Base-by-base conservation (phyloP, 1,140 invertebrate genomes). In the Melanaphis sacchari region DNA sequence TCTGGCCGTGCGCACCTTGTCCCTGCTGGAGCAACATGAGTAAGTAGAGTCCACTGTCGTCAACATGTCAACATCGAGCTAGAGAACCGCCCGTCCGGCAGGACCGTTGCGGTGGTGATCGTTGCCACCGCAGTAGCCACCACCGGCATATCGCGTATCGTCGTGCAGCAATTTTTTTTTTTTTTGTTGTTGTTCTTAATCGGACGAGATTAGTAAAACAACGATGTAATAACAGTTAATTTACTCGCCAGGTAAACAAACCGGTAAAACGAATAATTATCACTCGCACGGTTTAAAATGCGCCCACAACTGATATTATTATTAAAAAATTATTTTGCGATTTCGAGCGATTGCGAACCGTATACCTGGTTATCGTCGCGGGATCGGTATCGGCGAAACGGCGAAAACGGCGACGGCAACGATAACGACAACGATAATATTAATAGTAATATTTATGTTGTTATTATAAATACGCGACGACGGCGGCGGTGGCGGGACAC, bases 21-120 rank as follows among this genome's bases (percentile, higher is more conserved):
- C 91, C 91, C 81, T 93, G 91, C 46, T 93, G 91, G 3, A 85
- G 81, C 76, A 93, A 93, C 91, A 93, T 93, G 91, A 85, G 91
- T 54, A 81, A 38, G 43, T n/a, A 31, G 22, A 36, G 15, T 52
- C 46, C 49, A 3, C 46, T 36, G 81, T 93, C 91, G 81, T 93
- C 91, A 93, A 49, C 91, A 93, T 92, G 91, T 92, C 91, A 76
- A 76, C 59, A 92, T 82, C 59, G 59, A 43, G 26, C 66, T 26
- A 46, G 8, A 82, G 43, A 7, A 46, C 41, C 59, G 21, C 1
- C 46, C 36, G 46, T 52, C 46, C 85, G 84, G 41, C 26, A 49
- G 6, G 18, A 22, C 85, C n/a, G 31, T n/a, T 4, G 82, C 40
- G 82, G 36, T 41, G 8, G 81, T 38, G 9, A 26, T 84, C 40